phyloP scores from a whole-genome alignment of 2,888 invertebrate genomes.

The Priapulus caudatus region DNA sequence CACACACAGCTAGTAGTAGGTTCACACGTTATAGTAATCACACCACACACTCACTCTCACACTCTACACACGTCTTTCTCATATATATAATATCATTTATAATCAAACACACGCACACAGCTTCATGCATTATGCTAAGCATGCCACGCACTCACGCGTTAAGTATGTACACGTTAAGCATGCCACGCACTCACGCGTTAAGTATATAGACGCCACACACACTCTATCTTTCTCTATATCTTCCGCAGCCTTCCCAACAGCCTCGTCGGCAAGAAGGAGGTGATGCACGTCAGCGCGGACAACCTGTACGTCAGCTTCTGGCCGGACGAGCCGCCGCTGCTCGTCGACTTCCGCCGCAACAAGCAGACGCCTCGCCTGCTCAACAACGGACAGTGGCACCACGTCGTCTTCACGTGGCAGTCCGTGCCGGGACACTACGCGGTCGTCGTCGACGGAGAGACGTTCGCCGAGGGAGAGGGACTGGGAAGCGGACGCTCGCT shows the following conservation, averaged over 20 bases:
- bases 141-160: too few relatives aligned
- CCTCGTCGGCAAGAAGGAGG: not conserved
- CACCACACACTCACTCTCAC: too few relatives aligned
- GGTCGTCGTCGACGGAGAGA: slow-evolving; percentile 85
- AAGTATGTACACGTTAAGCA: too few relatives aligned
- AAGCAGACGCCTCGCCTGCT: not conserved
- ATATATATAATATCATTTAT: too few relatives aligned
- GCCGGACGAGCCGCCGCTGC: not conserved
- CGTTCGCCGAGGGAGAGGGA: slow-evolving; percentile 79
- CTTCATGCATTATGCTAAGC: too few relatives aligned
- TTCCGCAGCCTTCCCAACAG: not conserved
- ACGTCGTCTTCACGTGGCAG: slow-evolving; percentile 87
- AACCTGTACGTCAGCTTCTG: not conserved
- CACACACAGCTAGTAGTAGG: too few relatives aligned
- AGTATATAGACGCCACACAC: too few relatives aligned
- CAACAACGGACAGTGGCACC: slow-evolving; percentile 34
- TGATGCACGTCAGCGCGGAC: not conserved
- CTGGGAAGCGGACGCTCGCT: slow-evolving; percentile 69
- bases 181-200: too few relatives aligned
- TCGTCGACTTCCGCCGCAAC: not conserved
- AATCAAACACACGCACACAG: too few relatives aligned
- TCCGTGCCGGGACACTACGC: slow-evolving; percentile 71
- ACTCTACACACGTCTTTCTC: too few relatives aligned
- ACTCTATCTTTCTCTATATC: too few relatives aligned
- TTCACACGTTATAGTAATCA: too few relatives aligned